Evolutionary conservation across 2,113 vertebrate species (phyloP).

Genomic region (Camelus bactrianus): DNA sequence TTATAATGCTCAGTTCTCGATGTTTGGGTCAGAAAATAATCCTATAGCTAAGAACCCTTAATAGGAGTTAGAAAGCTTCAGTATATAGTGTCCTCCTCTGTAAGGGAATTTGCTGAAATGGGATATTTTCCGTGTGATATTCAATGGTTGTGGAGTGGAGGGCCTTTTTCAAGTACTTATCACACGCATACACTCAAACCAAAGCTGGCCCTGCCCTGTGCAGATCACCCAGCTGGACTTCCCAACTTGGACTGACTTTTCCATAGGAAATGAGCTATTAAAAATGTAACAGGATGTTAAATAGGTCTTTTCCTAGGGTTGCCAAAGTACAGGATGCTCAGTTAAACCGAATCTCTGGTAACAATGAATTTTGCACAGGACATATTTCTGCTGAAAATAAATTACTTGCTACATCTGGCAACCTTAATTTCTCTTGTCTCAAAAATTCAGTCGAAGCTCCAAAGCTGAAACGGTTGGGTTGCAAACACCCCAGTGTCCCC

Average conservation of each 20-base stretch:
- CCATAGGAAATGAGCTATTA: not conserved
- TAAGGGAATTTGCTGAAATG: not conserved
- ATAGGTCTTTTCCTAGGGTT: not conserved
- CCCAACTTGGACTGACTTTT: not conserved
- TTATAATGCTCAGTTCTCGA: not conserved
- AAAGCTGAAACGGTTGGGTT: not conserved
- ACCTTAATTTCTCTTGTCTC: not conserved
- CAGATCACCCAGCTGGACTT: not conserved
- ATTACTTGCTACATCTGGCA: not conserved
- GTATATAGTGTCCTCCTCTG: not conserved
- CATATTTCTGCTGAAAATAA: not conserved
- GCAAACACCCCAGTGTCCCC: not conserved
- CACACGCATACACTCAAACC: not conserved
- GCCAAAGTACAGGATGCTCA: not conserved
- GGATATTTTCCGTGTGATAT: not conserved
- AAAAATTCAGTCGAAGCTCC: not conserved
- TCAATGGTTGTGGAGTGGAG: not conserved
- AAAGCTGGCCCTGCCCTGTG: not conserved
- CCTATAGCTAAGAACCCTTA: not conserved
- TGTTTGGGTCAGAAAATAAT: not conserved
- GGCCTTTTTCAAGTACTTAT: not conserved
- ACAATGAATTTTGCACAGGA: not conserved
- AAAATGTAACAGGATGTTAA: not conserved
- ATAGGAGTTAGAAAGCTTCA: not conserved
- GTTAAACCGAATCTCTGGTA: not conserved